Base-by-base conservation (phyloP, 2,113 vertebrate genomes). In the Halichoeres trimaculatus region DNA sequence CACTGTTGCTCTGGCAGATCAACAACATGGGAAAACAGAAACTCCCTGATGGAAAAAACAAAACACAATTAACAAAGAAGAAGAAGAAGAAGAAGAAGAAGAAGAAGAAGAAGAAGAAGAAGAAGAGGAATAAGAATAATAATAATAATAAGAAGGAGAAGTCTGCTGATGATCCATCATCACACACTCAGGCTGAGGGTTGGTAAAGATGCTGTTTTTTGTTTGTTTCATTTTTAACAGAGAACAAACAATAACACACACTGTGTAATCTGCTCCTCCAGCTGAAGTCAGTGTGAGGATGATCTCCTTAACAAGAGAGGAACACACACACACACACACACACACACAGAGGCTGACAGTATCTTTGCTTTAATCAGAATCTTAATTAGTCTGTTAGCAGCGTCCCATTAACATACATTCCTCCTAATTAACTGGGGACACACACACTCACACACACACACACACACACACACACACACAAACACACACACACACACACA, bases 361-460 rank as follows among this genome's bases (percentile, higher is more conserved):
- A 84, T 92, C 85, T 89, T 78, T 66, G 60, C 63, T 92, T 91
- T 92, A 94, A 93, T 93, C 90, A 93, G 85, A 93, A 89, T 93
- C 93, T 93, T 95, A 94, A 94, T 95, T 93, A 93, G 86, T 87
- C 85, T 85, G 88, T 89, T 89, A 74, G 87, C 91, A 87, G 89
- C 85, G 64, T 83, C 52, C 67, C 59, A 94, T 94, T 94, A 94
- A 86, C 88, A 94, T 93, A 85, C 84, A 87, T 91, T 93, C 92
- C 86, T 84, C 87, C 91, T 92, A 91, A 93, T 91, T 91, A 92
- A 87, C 78, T 52, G 52, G 65, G 59, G 74, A 85, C 69, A 72
- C 78, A 70, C 80, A 74, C 82, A 74, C 56, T 65, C 70, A 68
- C 30, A 30, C 30, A 30, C 30, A 30, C 30, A 30, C 30, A 30